Conservation (phyloP, 1,140 invertebrate species). For the Hylaeus volcanicus region DNA sequence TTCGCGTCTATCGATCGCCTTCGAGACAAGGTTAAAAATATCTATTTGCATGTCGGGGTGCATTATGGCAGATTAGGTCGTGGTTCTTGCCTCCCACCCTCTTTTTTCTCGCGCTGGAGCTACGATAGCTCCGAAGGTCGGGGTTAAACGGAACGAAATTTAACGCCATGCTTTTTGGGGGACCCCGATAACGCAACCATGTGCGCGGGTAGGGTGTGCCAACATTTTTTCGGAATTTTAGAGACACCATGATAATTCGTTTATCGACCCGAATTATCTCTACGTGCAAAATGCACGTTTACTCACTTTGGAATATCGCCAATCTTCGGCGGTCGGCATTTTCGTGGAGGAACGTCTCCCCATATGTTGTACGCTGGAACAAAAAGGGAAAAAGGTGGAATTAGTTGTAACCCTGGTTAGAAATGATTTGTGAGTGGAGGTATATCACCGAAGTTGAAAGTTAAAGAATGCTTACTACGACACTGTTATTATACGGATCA, state of each 20-base stretch:
- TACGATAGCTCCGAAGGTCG: constrained; percentile 50
- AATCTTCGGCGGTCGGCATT: constrained; percentile 71
- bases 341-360: constrained; percentile 67
- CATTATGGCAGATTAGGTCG: constrained; percentile 63
- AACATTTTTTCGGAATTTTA: too few species aligned
- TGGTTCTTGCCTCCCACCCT: constrained; percentile 45
- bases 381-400: constrained; percentile 18
- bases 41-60: constrained; percentile 72
- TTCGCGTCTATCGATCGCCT: constrained; percentile 66
- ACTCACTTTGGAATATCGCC: constrained; percentile 75
- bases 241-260: too few species aligned
- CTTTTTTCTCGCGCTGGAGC: constrained; percentile 2
- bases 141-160: constrained; percentile 25
- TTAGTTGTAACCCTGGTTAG: too few species aligned
- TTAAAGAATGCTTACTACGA: too few species aligned
- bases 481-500: too few species aligned
- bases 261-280: background rate
- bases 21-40: constrained; percentile 72
- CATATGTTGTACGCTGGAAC: constrained; percentile 70
- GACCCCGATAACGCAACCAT: too few species aligned
- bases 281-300: background rate
- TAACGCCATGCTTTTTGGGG: background rate
- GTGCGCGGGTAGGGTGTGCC: too few species aligned
- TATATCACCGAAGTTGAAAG: too few species aligned
- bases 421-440: too few species aligned